Percentiles rank a stretch among this genome's conserved stretches.
phyloP scores from a whole-genome alignment of 2,888 invertebrate species.

The Camptogramma bilineatum region DNA sequence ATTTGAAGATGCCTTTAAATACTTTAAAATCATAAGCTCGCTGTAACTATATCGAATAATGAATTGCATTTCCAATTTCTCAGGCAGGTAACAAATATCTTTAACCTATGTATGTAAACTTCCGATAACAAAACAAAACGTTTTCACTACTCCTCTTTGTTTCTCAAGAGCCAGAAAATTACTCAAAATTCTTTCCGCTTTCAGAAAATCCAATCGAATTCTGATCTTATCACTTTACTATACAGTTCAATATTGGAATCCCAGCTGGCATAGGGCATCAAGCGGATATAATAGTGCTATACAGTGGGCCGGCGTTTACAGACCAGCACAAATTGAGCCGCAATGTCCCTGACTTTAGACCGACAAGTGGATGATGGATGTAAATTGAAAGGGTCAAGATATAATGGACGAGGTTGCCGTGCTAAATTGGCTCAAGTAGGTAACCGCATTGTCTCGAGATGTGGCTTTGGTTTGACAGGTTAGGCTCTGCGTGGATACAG shows the following conservation, averaged over 20 bases:
- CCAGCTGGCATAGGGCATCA: constrained; percentile 65
- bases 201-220: constrained; percentile 34
- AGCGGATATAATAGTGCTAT: constrained; percentile 77
- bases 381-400: constrained; percentile 59
- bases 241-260: constrained; percentile 58
- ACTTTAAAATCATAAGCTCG: too few species aligned
- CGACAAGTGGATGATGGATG: constrained; percentile 46
- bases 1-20: too few species aligned
- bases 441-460: constrained; percentile 74
- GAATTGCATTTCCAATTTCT: background rate
- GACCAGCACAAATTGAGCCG: constrained; percentile 64
- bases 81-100: background rate
- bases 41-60: background rate
- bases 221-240: constrained; percentile 42
- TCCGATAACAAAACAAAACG: constrained; percentile 2
- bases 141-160: constrained; percentile 37
- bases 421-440: constrained; percentile 83
- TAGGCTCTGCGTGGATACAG: constrained; percentile 48
- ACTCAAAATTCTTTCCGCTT: constrained; percentile 44
- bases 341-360: constrained; percentile 49
- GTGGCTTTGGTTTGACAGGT: constrained; percentile 64
- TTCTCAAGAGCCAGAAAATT: constrained; percentile 43
- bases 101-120: background rate
- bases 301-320: constrained; percentile 68
- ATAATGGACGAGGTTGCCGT: constrained; percentile 60